phyloP scores from a whole-genome alignment of 1,140 invertebrate species.

The Ptiloglossa arizonensis region DNA sequence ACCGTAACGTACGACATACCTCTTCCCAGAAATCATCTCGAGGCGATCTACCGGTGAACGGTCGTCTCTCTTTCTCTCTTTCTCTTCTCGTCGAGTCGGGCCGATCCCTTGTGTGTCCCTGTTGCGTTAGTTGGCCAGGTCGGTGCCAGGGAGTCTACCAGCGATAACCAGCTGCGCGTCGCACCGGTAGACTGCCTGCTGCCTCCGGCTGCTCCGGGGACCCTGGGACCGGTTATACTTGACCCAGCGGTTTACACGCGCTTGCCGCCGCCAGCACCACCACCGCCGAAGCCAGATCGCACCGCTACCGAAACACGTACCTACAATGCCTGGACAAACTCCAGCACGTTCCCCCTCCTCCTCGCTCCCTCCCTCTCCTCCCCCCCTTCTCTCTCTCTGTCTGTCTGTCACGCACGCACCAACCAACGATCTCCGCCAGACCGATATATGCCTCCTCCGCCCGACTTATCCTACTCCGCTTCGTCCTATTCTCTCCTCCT shows the following conservation, averaged over 20 bases:
- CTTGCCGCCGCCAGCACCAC: conserved; percentile 43
- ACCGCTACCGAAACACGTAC: conserved; percentile 54
- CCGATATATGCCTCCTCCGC: conserved; percentile 18
- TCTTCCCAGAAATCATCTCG: conserved; percentile 43
- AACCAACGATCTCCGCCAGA: conserved; percentile 12
- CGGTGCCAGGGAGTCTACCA: conserved; percentile 73
- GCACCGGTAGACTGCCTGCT: conserved; percentile 71
- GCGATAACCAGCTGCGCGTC: conserved; percentile 68
- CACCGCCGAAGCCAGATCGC: conserved; percentile 52
- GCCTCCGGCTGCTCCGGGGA: conserved; percentile 60
- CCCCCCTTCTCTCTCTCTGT: conserved; percentile 4
- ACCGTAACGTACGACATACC: conserved; percentile 43
- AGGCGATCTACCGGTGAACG: conserved; percentile 51
- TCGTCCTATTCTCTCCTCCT: conserved; percentile 10
- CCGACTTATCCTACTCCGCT: not conserved
- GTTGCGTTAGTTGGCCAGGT: conserved; percentile 67
- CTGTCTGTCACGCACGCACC: not conserved
- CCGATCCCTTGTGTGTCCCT: conserved; percentile 48
- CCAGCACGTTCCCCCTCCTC: conserved; percentile 6
- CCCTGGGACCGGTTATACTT: conserved; percentile 73
- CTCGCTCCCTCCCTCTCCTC: not conserved
- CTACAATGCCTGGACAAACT: conserved; percentile 47
- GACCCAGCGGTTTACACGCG: conserved; percentile 71
- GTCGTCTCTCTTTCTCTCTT: conserved; percentile 43
- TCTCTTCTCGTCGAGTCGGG: conserved; percentile 5